Evolutionary conservation across 2,113 vertebrate species (phyloP).

Genomic region (Nansenia antarctica): DNA sequence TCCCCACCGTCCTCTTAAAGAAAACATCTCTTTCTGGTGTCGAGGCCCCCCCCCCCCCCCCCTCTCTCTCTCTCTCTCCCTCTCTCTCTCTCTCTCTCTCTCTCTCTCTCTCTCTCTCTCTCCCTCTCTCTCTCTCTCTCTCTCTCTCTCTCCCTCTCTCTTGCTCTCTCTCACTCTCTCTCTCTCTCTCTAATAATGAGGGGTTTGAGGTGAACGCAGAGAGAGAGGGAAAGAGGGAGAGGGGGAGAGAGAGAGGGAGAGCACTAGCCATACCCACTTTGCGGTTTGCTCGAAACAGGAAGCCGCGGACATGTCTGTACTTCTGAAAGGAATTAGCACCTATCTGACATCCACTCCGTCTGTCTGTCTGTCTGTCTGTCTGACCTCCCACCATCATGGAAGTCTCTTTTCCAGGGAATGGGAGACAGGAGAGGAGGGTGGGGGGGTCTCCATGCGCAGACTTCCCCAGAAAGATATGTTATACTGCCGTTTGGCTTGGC

Average conservation of each 20-base stretch:
- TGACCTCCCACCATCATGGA: constrained; percentile 38
- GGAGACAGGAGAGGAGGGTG: constrained; percentile 5
- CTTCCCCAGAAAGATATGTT: constrained; percentile 35
- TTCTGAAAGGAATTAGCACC: constrained; percentile 37
- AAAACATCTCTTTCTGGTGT: background rate
- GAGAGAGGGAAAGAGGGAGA: background rate
- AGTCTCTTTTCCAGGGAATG: constrained; percentile 34
- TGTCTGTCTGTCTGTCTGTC: constrained; percentile 6
- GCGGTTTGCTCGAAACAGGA: constrained; percentile 28
- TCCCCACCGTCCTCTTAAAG: background rate
- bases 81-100: background rate
- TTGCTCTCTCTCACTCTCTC: too few species aligned
- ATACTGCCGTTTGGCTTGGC: constrained; percentile 47
- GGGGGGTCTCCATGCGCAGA: constrained; percentile 5
- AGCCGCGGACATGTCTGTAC: constrained; percentile 26
- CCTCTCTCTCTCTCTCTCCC: background rate
- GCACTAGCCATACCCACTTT: background rate
- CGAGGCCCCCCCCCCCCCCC: background rate
- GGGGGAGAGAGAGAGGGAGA: background rate
- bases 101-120: background rate
- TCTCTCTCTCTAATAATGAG: background rate
- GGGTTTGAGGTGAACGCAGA: background rate
- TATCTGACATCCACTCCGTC: constrained; percentile 30
- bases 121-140: background rate
- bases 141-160: background rate